Evolutionary conservation across 2,888 invertebrate species (phyloP), one percentile per base, ranked within the genome.

Genomic region (Drosophila falleni): DNA sequence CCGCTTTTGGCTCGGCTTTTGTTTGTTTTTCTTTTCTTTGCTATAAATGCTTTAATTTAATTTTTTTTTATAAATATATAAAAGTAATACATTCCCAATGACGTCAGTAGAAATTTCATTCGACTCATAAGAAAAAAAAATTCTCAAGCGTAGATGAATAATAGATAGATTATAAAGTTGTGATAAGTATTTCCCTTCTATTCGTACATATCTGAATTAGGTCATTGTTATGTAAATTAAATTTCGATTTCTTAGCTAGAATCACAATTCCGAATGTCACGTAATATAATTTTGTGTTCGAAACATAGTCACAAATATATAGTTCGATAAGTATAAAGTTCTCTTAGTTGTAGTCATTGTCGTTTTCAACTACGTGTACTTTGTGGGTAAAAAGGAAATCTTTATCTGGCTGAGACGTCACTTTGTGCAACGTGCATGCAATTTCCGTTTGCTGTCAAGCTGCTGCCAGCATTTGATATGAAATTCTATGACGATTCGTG

Each of bases 381-480:
- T 65, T 65, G 49, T 60, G 66, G 75, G 63, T 5, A 72, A 61
- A 56, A 76, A 63, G 71, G 75, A 74, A 77, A 78, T 66, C 60
- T 63, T 70, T 71, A 74, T 78, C 64, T 68, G 26, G 15, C 64
- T 37, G 53, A 61, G 61, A 76, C 60, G 58, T 61, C 70, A 71
- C 51, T 75, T 71, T 71, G 61, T 61, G 71, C 61, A 44, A 46
- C 64, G 62, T 63, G 58, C 59, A 72, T 78, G 78, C 78, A 78
- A 80, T 78, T 78, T 78, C 78, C 80, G 78, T 49, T 78, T 16
- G 55, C 63, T 71, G 78, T 65, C 78, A 79, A 79, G 60, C 79
- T 74, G 63, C 67, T 65, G 66, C 55, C 62, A 62, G 8, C 37
- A 55, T 59, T 75, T 62, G 59, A 76, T 51, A 73, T 80, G 71